Conservation (phyloP, 1,140 invertebrate genomes). For the Anoplolepis gracilipes region DNA sequence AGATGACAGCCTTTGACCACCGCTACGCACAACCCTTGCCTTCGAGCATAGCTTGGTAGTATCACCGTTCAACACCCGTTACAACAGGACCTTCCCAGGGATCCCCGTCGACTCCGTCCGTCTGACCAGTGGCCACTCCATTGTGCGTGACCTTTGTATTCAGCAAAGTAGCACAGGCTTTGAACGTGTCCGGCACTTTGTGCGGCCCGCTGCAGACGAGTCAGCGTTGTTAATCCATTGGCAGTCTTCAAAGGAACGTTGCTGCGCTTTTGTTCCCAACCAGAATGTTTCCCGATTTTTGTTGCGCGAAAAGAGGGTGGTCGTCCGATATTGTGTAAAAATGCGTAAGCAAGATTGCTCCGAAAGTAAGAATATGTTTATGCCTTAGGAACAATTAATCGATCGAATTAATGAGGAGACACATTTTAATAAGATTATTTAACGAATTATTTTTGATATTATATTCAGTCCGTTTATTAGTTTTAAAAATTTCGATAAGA, state of each 20-base stretch:
- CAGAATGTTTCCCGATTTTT: constrained; percentile 41
- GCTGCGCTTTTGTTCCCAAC: constrained; percentile 15
- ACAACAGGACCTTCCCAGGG: constrained; percentile 56
- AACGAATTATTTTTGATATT: neutral
- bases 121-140: constrained; percentile 64
- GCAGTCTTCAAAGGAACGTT: constrained; percentile 58
- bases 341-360: neutral
- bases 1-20: constrained; percentile 75
- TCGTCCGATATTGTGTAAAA: neutral
- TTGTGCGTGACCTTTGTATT: constrained; percentile 75
- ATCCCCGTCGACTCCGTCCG: constrained; percentile 46
- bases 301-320: neutral
- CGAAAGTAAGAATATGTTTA: neutral
- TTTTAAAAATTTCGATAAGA: neutral
- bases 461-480: neutral
- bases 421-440: neutral
- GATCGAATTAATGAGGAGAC: neutral
- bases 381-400: neutral
- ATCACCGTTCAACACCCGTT: constrained; percentile 51
- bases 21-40: constrained; percentile 58
- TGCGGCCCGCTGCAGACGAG: constrained; percentile 52
- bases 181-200: constrained; percentile 69
- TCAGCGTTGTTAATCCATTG: constrained; percentile 67
- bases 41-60: constrained; percentile 50
- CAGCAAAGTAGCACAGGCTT: constrained; percentile 64